phyloP scores from a whole-genome alignment of 2,888 invertebrate species.

The Heteromurus nitidus region DNA sequence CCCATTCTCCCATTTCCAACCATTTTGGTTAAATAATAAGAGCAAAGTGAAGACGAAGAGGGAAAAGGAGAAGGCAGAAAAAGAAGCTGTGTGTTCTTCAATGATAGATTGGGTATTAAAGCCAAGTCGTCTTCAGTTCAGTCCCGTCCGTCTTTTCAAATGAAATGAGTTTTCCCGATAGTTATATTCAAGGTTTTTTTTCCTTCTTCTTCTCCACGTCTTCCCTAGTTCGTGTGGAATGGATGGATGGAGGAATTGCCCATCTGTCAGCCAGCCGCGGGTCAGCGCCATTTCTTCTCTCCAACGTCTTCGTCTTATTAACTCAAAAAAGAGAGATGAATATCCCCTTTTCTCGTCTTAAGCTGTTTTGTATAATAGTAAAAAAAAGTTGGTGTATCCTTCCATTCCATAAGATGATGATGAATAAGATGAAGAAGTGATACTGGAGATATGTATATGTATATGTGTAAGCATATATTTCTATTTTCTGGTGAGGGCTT shows the following conservation, averaged over 20 bases:
- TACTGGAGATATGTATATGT: not conserved
- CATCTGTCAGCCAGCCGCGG: slow-evolving; percentile 64
- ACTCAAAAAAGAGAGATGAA: not conserved
- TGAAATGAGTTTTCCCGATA: slow-evolving; percentile 23
- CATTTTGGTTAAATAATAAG: no score
- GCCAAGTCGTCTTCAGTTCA: no score
- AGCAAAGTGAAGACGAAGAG: not conserved
- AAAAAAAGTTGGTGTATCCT: no score
- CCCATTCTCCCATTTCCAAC: no score
- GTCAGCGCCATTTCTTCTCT: slow-evolving; percentile 51
- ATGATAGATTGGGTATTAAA: slow-evolving; percentile 56
- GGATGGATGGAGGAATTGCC: slow-evolving; percentile 61
- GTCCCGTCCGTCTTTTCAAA: slow-evolving; percentile 7
- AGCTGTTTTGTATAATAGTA: not conserved
- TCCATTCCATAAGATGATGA: slow-evolving; percentile 17
- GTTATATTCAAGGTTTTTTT: slow-evolving; percentile 45
- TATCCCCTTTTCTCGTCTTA: not conserved
- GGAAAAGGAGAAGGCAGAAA: not conserved
- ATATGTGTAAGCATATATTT: slow-evolving; percentile 1
- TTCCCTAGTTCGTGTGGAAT: slow-evolving; percentile 24
- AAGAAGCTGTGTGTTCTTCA: slow-evolving; percentile 20
- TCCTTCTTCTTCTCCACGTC: not conserved
- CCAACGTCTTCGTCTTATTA: slow-evolving; percentile 16
- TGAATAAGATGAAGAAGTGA: slow-evolving; percentile 10
- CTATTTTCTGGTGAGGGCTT: slow-evolving; percentile 19